These are phyloP conservation scores for Rhingia campestris DNA, from an alignment of 2,888 invertebrate genomes.

Conservation along the genomic window DNA sequence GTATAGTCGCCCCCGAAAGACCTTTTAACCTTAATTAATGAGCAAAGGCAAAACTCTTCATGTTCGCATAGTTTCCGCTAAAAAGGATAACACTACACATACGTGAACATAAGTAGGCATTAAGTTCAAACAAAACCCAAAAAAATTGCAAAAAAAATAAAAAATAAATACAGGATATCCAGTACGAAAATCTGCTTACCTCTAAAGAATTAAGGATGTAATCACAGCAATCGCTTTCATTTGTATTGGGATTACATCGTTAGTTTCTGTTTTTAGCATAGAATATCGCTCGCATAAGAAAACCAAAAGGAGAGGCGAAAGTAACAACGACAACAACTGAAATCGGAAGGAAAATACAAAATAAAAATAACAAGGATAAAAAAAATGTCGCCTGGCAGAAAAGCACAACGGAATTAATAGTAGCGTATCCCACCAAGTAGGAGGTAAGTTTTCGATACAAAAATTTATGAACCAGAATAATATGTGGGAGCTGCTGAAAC, in stretches of 20 bases:
- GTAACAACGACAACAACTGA: slow-evolving; percentile 24
- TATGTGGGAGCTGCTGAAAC: slow-evolving; percentile 3
- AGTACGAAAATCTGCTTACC: slow-evolving; percentile 50
- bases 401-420: slow-evolving; percentile 70
- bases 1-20: slow-evolving; percentile 21
- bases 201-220: slow-evolving; percentile 56
- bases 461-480: slow-evolving; percentile 52
- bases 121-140: slow-evolving; percentile 11
- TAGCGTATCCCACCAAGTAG: slow-evolving; percentile 49
- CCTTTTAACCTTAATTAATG: slow-evolving; percentile 57
- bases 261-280: slow-evolving; percentile 39
- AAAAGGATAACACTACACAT: slow-evolving; percentile 22
- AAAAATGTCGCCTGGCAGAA: slow-evolving; percentile 68
- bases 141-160: slow-evolving; percentile 18
- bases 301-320: slow-evolving; percentile 14
- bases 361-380: slow-evolving; percentile 68
- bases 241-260: slow-evolving; percentile 56
- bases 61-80: slow-evolving; percentile 24
- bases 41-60: slow-evolving; percentile 15
- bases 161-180: slow-evolving; percentile 12
- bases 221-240: slow-evolving; percentile 61
- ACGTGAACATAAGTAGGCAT: slow-evolving; percentile 1
- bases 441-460: slow-evolving; percentile 66
- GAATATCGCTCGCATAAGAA: slow-evolving; percentile 27
- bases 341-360: slow-evolving; percentile 57